Conservation (phyloP, 2,888 invertebrate genomes). For the Oxytorus armatus region DNA sequence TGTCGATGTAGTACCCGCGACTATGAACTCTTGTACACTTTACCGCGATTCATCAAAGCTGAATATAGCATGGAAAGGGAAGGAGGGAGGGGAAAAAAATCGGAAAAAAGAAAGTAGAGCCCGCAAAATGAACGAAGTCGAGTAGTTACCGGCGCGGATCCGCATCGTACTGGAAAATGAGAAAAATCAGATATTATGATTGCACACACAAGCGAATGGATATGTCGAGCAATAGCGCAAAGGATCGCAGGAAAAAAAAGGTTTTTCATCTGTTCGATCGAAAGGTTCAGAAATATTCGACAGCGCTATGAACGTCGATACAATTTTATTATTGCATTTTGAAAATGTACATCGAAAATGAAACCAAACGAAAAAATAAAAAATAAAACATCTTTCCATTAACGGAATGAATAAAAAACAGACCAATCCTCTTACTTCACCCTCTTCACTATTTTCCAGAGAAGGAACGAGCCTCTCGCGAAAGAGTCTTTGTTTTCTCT, state of each 20-base stretch:
- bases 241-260: neutral
- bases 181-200: constrained; percentile 49
- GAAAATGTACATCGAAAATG: neutral
- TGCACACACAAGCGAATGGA: constrained; percentile 13
- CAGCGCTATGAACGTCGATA: neutral
- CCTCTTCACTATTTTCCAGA: neutral
- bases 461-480: neutral
- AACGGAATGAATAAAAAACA: neutral
- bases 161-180: constrained; percentile 31
- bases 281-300: constrained; percentile 16
- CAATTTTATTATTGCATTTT: constrained; percentile 27
- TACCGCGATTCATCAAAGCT: constrained; percentile 66
- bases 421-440: constrained; percentile 11
- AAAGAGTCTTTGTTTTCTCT: constrained; percentile 17
- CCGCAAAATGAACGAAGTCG: constrained; percentile 39
- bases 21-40: constrained; percentile 48
- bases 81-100: constrained; percentile 23
- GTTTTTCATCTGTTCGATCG: constrained; percentile 1
- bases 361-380: neutral
- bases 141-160: neutral
- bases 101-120: constrained; percentile 22
- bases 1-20: neutral
- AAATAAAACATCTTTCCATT: neutral
- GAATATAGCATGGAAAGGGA: constrained; percentile 48
- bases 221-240: constrained; percentile 28